Evolutionary conservation across 2,797 vertebrate species (phyloP).

Genomic region (Todus mexicanus): DNA sequence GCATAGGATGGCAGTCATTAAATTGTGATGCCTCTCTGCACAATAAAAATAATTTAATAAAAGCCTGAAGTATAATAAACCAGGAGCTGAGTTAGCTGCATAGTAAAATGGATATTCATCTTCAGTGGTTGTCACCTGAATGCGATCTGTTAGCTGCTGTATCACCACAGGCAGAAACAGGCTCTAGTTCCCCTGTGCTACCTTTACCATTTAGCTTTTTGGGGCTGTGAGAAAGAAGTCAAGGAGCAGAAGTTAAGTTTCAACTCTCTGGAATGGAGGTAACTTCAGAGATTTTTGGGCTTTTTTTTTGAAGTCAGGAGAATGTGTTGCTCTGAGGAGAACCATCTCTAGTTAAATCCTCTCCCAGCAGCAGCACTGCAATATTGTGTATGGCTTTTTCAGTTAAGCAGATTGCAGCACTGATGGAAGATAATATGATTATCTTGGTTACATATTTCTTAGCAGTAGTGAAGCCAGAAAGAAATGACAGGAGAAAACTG

Average conservation of each 20-base stretch:
- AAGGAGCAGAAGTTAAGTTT: background rate
- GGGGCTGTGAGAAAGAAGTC: background rate
- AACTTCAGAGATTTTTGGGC: background rate
- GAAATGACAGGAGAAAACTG: background rate
- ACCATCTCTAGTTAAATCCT: background rate
- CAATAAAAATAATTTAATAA: background rate
- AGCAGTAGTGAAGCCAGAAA: background rate
- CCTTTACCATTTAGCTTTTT: background rate
- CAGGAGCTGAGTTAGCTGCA: background rate
- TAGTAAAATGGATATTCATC: background rate
- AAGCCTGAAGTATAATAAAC: background rate
- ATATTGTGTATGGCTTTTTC: background rate
- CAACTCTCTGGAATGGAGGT: background rate
- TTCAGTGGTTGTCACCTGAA: background rate
- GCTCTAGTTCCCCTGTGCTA: background rate
- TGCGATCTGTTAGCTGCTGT: background rate
- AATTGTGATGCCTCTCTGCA: background rate
- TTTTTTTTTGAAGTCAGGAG: background rate
- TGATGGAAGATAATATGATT: constrained; percentile 18
- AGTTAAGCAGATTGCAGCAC: constrained; percentile 12
- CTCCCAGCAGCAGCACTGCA: background rate
- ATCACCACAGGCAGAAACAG: background rate
- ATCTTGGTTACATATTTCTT: constrained; percentile 16
- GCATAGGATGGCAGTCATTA: background rate
- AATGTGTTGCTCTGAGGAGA: background rate